Base-by-base conservation (phyloP, 1,140 invertebrate species). In the Cydia amplana region DNA sequence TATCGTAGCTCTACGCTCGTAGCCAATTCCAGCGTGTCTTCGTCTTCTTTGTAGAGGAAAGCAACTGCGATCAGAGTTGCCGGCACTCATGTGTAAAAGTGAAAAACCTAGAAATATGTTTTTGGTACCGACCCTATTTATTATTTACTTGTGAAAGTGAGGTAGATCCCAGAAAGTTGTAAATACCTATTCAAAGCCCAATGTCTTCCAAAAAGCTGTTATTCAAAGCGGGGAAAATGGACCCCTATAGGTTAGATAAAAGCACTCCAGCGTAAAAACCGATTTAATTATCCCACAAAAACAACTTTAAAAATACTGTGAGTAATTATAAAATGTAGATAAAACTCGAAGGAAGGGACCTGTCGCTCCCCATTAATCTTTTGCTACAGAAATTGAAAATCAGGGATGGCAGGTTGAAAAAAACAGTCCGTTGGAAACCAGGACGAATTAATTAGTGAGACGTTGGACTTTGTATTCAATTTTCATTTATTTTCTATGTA, bases 361-460 rank as follows among this genome's bases (percentile, higher is more conserved):
- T 83, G 82, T 79, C 82, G 76, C 65, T 77, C 10, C 60, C 76
- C 80, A 85, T 85, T 85, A 80, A 86, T 86, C 82, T 83, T 82
- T 81, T 67, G 75, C 78, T 75, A 80, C 75, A 80, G 81, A 82
- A 85, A 83, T 85, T 82, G 81, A 83, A 83, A 85, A 86, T 85
- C 81, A 81, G 74, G 79, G 78, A 78, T 79, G 79, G 77, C 80
- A 77, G 79, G 76, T 80, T 72, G 76, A 77, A 79, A 81, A 82
- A 80, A 82, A 83, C 73, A 72, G 73, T 78, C 79, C 51, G 75
- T 75, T 80, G 65, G 55, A 83, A 82, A 83, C 77, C 77, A 81
- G 73, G 65, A 83, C 77, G 78, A 81, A 82, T 84, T 85, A 84
- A 84, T 85, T 85, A 85, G 79, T 77, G 70, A 65, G 78, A 75